Base-by-base conservation (phyloP, 2,113 vertebrate species). In the Otus sunia region DNA sequence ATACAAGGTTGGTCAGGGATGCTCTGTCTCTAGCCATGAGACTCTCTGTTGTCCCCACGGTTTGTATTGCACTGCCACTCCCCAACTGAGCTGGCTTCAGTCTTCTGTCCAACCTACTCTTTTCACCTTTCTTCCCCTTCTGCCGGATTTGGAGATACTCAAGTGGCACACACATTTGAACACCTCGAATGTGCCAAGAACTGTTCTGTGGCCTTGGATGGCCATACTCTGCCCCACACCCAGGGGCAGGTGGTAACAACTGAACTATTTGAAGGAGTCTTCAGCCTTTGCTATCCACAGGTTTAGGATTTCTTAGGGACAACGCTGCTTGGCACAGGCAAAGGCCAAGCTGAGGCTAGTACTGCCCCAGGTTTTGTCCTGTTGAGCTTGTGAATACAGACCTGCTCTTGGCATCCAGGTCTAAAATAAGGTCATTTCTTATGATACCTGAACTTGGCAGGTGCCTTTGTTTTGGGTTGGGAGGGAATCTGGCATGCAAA, bases 31-130 rank as follows among this genome's bases (percentile, higher is more conserved):
- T 22, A 75, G 47, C 34, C 30, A 18, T 1, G 1, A 79, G 7
- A 15, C 10, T 67, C 32, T 62, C 15, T 0, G 1, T 53, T 72
- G 15, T 85, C 36, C 64, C 29, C 17, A 11, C 0, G 1, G 29
- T 45, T 84, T 68, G 77, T 64, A 12, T 9, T 49, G 12, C 22
- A 6, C 18, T 37, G 53, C 8, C 32, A 69, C 1, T 32, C 15
- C 18, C 11, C 45, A 74, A 6, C 26, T 47, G 37, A 79, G 29
- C 27, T 53, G 45, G 11, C 50, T 95, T 59, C 47, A 32, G 8
- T 23, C 43, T 63, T 63, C n/a, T 81, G 9, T 18, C 37, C 1
- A 3, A 52, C 32, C 55, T 63, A 11, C 12, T 41, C 11, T 56
- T 20, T 43, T 53, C n/a, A 50, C 9, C 23, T 29, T 62, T n/a